phyloP scores from a whole-genome alignment of 1,140 invertebrate genomes.

The Drosophila gunungcola region DNA sequence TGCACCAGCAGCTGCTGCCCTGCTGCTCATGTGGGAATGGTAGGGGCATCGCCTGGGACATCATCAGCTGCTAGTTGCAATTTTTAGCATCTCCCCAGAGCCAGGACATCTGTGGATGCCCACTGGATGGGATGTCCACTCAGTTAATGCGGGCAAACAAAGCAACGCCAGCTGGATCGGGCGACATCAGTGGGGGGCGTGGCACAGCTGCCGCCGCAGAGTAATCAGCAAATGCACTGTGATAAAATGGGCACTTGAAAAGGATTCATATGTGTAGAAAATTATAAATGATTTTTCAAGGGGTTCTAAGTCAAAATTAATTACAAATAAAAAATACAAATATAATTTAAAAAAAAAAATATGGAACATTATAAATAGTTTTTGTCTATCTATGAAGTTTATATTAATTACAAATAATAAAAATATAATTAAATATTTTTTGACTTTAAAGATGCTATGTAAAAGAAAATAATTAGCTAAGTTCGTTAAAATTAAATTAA shows the following conservation, averaged over 20 bases:
- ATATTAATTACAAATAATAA: no score
- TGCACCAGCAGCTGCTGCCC: constrained; percentile 60
- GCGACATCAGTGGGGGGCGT: constrained; percentile 19
- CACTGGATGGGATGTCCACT: constrained; percentile 53
- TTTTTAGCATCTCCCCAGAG: constrained; percentile 51
- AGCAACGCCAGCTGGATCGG: constrained; percentile 53
- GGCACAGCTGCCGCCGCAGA: constrained; percentile 51
- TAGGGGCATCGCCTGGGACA: constrained; percentile 58
- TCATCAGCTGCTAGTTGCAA: constrained; percentile 72
- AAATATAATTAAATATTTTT: no score
- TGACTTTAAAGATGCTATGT: no score
- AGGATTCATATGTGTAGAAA: no score
- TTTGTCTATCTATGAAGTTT: no score
- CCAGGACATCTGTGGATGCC: constrained; percentile 44
- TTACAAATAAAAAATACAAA: no score
- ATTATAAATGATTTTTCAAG: neutral
- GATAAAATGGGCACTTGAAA: neutral
- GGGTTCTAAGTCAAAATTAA: no score
- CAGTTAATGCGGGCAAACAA: constrained; percentile 69
- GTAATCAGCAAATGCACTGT: constrained; percentile 62
- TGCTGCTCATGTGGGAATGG: constrained; percentile 20
- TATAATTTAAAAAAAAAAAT: no score
- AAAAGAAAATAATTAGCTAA: no score
- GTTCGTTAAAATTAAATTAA: no score
- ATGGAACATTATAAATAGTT: no score